Conservation (phyloP, 1,140 invertebrate genomes). For the Trinorchestia longiramus region DNA sequence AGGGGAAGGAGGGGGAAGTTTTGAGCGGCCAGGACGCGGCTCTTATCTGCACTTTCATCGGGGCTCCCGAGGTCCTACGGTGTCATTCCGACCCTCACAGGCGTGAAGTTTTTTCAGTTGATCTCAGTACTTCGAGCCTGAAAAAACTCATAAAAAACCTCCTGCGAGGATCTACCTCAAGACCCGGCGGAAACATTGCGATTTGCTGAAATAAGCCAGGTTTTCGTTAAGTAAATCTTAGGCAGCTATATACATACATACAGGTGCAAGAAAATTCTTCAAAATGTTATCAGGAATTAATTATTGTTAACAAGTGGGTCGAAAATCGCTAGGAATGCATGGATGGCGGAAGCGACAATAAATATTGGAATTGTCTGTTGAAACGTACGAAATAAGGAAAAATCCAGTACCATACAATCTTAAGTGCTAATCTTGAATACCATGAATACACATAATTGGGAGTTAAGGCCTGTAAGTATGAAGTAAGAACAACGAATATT, state of each 20-base stretch:
- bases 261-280: not conserved
- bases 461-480: no score
- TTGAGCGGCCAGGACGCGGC: not conserved
- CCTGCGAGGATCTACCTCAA: not conserved
- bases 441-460: no score
- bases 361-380: not conserved
- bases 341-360: not conserved
- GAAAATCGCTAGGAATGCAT: not conserved
- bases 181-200: not conserved
- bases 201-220: not conserved
- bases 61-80: constrained; percentile 4
- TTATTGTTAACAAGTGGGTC: not conserved
- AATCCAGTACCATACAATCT: not conserved
- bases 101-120: constrained; percentile 11
- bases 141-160: not conserved
- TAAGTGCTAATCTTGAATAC: not conserved
- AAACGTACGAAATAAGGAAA: not conserved
- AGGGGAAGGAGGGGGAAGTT: not conserved
- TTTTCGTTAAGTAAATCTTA: not conserved
- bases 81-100: constrained; percentile 27
- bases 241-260: not conserved
- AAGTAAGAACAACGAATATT: no score
- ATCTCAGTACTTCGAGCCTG: not conserved
- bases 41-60: constrained; percentile 38
- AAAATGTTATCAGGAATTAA: not conserved